These are phyloP conservation scores for Carettochelys insculpta DNA, from an alignment of 2,113 vertebrate genomes.

Conservation along the genomic window DNA sequence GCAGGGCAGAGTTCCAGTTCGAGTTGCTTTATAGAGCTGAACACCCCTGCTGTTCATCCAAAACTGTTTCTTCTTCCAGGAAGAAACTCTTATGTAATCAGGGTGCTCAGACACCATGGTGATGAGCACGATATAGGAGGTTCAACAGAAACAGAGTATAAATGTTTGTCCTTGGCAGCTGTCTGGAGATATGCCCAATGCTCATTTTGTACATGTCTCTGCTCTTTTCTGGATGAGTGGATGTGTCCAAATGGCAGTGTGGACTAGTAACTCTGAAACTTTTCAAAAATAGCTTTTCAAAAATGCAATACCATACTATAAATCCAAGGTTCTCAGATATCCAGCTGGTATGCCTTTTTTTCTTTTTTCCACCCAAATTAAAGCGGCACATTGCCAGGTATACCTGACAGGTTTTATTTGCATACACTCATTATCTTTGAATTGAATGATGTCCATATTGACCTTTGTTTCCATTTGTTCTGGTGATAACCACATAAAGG, in stretches of 20 bases:
- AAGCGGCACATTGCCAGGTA: not conserved
- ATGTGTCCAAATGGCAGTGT: not conserved
- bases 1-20: too few species aligned
- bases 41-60: not conserved
- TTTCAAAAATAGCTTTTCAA: too few species aligned
- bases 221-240: not conserved
- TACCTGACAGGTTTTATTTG: not conserved
- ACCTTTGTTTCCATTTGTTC: not conserved
- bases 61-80: not conserved
- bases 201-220: fast-evolving
- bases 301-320: not conserved
- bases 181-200: not conserved
- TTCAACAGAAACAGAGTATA: not conserved
- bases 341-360: fast-evolving
- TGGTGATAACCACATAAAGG: not conserved
- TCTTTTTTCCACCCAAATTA: not conserved
- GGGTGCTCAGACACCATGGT: not conserved
- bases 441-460: not conserved
- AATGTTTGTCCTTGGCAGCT: not conserved
- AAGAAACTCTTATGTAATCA: not conserved
- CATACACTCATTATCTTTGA: not conserved
- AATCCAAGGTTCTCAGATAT: not conserved
- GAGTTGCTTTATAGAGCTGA: not conserved
- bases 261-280: not conserved
- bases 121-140: not conserved